Percentiles rank a stretch among this genome's conserved stretches.
Conservation (phyloP, 1,140 invertebrate species). For the Argopecten irradians region DNA sequence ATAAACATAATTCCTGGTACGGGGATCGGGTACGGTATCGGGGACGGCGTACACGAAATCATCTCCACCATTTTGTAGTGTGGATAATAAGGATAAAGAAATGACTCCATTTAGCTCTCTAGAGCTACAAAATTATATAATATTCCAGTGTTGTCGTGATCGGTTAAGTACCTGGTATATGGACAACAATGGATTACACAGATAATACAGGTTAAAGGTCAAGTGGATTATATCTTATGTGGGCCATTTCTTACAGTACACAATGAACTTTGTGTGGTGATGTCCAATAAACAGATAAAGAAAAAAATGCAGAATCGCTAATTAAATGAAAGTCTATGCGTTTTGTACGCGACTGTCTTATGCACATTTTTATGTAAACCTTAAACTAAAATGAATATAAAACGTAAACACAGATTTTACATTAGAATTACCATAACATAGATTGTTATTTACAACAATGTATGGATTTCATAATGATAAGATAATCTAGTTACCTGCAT, state of each 20-base stretch:
- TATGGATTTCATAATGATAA: not conserved
- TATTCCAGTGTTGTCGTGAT: too few relatives aligned
- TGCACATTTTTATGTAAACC: not conserved
- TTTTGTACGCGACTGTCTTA: not conserved
- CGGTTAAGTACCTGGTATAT: not conserved
- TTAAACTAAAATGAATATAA: not conserved
- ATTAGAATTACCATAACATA: not conserved
- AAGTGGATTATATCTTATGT: not conserved
- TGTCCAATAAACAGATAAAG: too few relatives aligned
- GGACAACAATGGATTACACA: not conserved
- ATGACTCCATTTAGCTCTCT: too few relatives aligned
- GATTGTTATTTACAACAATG: not conserved
- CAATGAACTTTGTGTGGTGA: not conserved
- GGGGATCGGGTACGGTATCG: too few relatives aligned
- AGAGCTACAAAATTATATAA: too few relatives aligned
- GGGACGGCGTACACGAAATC: too few relatives aligned
- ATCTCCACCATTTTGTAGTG: too few relatives aligned
- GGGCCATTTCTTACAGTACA: too few relatives aligned
- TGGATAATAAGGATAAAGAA: too few relatives aligned
- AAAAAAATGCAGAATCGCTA: not conserved
- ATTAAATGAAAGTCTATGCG: not conserved
- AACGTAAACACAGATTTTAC: not conserved
- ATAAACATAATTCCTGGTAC: too few relatives aligned
- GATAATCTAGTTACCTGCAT: conserved; percentile 33
- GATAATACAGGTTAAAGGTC: not conserved